These are phyloP conservation scores for Pelobates cultripes DNA, from an alignment of 2,797 vertebrate genomes.

Conservation along the genomic window DNA sequence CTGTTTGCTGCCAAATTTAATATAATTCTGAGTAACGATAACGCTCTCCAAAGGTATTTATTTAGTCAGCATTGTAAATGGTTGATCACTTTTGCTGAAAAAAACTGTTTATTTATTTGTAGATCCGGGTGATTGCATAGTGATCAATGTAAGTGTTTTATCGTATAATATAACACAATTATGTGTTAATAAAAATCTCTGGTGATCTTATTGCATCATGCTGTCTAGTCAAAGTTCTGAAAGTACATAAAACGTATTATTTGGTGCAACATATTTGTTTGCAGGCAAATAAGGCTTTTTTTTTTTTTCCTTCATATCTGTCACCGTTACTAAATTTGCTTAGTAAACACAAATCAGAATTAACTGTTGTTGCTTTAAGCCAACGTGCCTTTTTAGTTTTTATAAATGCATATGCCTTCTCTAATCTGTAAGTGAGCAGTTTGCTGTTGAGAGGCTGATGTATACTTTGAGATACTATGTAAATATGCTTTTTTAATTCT, in stretches of 20 bases:
- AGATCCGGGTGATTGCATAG: no score
- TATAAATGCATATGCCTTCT: slow-evolving; percentile 46
- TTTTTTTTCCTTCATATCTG: slow-evolving; percentile 21
- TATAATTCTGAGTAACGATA: no score
- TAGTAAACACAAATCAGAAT: slow-evolving; percentile 39
- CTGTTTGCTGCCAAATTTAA: no score
- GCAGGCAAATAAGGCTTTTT: not conserved
- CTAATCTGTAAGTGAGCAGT: slow-evolving; percentile 51
- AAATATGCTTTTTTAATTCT: slow-evolving; percentile 64
- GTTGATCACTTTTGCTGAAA: no score
- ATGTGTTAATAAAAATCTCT: no score
- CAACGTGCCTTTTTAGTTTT: slow-evolving; percentile 27
- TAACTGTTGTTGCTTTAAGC: slow-evolving; percentile 46
- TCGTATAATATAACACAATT: no score
- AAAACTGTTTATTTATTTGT: no score
- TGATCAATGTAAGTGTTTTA: no score
- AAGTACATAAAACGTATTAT: slow-evolving; percentile 20
- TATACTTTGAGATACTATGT: slow-evolving; percentile 64
- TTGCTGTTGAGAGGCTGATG: slow-evolving; percentile 36
- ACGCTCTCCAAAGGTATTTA: no score
- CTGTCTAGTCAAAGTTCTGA: not conserved
- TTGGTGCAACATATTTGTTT: not conserved
- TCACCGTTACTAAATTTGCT: slow-evolving; percentile 45
- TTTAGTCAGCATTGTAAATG: no score
- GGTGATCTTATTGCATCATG: no score